Base-by-base conservation (phyloP, 2,888 invertebrate genomes). In the Aquatica leii region DNA sequence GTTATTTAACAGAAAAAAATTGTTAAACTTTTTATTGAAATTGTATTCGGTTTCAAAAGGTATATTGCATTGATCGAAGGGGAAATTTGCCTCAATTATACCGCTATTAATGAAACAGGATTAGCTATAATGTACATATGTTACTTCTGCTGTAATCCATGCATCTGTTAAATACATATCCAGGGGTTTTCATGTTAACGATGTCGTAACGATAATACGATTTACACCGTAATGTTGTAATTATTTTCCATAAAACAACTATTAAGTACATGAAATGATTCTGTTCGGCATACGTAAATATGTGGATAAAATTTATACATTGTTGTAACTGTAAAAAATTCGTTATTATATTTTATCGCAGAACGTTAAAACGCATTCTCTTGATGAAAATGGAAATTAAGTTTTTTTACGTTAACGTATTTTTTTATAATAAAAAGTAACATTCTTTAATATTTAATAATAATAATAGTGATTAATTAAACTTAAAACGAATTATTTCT, bases 111-210 rank as follows among this genome's bases (percentile, higher is more conserved):
- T 6, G 6, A 24, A 24, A 24, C 24, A 4, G 48, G 48, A 46
- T 56, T 56, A 56, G 46, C 46, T 56, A 56, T 48, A 21, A 15
- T 8, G 43, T 56, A 34, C 43, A 52, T 55, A 50, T 34, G 55
- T 48, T 24, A 24, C 24, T 24, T 24, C 24, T 24, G 56, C 46
- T 56, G 51, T 55, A 62, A 57, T 62, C 41, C 51, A 60, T 62
- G 57, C 62, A 62, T 53, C 62, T 62, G 62, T 62, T 62, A 57
- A 58, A 58, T 62, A 53, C 58, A 59, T 57, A 53, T 58, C 53
- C 52, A 31, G 31, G 52, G 24, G 24, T 24, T 57, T 56, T 57
- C 57, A 40, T 46, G 60, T 65, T 65, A 60, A 65, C 57, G 59
- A 59, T 56, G 59, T 50, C 50, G 55, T 60, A 60, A 60, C 60